These are phyloP conservation scores for Orussus abietinus DNA, from an alignment of 1,140 invertebrate species.

Conservation along the genomic window DNA sequence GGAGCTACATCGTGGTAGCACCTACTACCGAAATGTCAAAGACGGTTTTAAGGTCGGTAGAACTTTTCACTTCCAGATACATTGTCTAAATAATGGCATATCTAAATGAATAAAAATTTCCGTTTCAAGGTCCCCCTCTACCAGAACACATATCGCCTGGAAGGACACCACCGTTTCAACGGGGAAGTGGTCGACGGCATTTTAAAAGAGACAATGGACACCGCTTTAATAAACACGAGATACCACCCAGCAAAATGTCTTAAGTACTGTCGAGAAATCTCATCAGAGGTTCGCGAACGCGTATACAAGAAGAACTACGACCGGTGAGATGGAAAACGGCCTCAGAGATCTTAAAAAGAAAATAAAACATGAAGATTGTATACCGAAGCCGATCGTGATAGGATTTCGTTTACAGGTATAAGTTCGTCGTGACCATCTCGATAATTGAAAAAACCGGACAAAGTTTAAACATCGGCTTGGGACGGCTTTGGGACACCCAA, in stretches of 20 bases:
- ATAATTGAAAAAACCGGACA: constrained; percentile 60
- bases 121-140: constrained; percentile 28
- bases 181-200: constrained; percentile 27
- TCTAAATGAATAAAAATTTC: constrained; percentile 7
- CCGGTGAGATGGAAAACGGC: constrained; percentile 20
- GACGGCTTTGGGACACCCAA: constrained; percentile 59
- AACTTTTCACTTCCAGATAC: too few species aligned
- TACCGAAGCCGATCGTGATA: constrained; percentile 3
- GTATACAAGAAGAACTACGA: constrained; percentile 28
- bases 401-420: constrained; percentile 57
- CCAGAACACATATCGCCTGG: constrained; percentile 35
- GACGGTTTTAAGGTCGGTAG: too few species aligned
- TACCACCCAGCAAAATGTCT: constrained; percentile 25
- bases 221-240: constrained; percentile 14
- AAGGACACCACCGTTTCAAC: constrained; percentile 24
- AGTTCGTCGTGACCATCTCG: constrained; percentile 55
- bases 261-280: constrained; percentile 24
- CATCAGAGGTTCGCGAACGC: constrained; percentile 21
- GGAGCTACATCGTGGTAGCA: too few species aligned
- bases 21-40: too few species aligned
- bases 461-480: constrained; percentile 50
- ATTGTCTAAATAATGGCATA: too few species aligned
- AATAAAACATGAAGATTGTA: constrained; percentile 9
- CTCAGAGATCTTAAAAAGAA: neutral
- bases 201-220: constrained; percentile 23